Percentiles rank a stretch among this genome's conserved stretches.
Evolutionary conservation across 2,113 vertebrate species (phyloP).

Genomic region (Paramisgurnus dabryanus): DNA sequence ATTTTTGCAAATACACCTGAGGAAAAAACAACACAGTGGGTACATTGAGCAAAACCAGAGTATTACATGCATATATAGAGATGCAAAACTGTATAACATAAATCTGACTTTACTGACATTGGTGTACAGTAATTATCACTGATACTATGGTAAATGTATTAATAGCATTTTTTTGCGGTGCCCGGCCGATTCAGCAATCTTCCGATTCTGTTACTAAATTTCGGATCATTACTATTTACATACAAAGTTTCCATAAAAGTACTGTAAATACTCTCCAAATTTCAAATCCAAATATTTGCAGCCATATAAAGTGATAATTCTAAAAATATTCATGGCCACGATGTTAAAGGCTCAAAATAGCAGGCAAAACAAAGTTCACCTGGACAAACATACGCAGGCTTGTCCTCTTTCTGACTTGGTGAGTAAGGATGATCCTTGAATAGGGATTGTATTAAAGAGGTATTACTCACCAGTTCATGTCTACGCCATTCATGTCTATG

Average conservation of each 20-base stretch:
- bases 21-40: not conserved
- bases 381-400: not conserved
- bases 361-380: not conserved
- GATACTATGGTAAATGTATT: too few relatives aligned
- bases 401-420: not conserved
- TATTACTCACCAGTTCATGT: conserved; percentile 40
- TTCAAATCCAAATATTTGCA: not conserved
- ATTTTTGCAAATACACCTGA: conserved; percentile 5
- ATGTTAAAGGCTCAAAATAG: not conserved
- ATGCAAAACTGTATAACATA: not conserved
- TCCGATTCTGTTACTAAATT: too few relatives aligned
- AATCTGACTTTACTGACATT: too few relatives aligned
- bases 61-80: not conserved
- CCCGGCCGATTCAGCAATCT: too few relatives aligned
- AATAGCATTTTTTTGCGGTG: too few relatives aligned
- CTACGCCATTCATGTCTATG: not conserved
- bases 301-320: not conserved
- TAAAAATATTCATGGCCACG: not conserved
- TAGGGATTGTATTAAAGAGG: conserved; percentile 7
- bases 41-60: not conserved
- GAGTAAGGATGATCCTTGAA: conserved; percentile 22
- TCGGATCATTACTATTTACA: too few relatives aligned
- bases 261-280: too few relatives aligned
- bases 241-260: too few relatives aligned
- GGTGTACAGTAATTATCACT: too few relatives aligned